Evolutionary conservation across 1,140 invertebrate genomes (phyloP).

Genomic region (Papilio dardanus): DNA sequence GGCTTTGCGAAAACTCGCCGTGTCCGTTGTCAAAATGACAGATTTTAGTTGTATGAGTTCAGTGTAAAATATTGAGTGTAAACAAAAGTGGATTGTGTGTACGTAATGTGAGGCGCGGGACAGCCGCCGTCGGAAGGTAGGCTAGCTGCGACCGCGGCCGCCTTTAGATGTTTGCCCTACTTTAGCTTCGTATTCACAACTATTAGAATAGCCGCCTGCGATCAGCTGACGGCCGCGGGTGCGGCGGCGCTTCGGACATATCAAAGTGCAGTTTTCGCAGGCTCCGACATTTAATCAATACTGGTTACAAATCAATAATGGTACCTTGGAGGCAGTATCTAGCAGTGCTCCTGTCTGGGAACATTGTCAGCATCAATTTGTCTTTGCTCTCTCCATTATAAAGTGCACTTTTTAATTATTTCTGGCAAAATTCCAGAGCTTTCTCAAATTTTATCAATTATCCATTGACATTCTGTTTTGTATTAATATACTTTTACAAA

Average conservation of each 20-base stretch:
- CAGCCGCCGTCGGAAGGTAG: constrained; percentile 46
- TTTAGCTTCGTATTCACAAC: constrained; percentile 70
- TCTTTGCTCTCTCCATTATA: not conserved
- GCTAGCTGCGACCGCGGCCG: constrained; percentile 59
- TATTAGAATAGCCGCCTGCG: constrained; percentile 78
- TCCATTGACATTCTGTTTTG: not conserved
- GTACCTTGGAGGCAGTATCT: not conserved
- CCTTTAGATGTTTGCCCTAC: constrained; percentile 76
- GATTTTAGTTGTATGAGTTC: constrained; percentile 56
- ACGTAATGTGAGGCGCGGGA: constrained; percentile 52
- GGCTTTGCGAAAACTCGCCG: constrained; percentile 58
- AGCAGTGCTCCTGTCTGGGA: not conserved
- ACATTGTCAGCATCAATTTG: not conserved
- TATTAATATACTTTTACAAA: not conserved
- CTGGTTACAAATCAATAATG: not conserved
- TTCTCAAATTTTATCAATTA: not conserved
- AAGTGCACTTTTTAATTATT: not conserved
- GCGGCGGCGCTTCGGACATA: constrained; percentile 35
- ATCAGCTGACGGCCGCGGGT: constrained; percentile 74
- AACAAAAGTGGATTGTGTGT: constrained; percentile 65
- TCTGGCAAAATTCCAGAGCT: constrained; percentile 16
- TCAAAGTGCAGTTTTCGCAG: constrained; percentile 10
- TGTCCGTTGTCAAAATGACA: constrained; percentile 68
- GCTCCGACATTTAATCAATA: constrained; percentile 6
- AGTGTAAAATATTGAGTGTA: constrained; percentile 63